Evolutionary conservation across 1,140 invertebrate genomes (phyloP), one percentile per base, ranked within the genome.

Genomic region (Drosophila jambulina): DNA sequence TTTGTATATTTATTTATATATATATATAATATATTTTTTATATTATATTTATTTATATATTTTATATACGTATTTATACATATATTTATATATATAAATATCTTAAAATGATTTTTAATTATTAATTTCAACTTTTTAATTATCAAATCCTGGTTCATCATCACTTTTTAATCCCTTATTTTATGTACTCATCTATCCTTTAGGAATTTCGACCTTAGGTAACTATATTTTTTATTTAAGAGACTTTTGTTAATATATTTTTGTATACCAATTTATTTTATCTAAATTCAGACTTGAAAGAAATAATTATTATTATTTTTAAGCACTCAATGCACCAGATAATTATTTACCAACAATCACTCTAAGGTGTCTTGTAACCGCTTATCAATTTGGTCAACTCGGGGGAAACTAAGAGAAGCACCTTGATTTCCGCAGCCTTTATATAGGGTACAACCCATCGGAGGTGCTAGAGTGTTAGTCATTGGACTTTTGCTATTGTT

Each of bases 381-480:
- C 62, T 67, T 67, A 67, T 46, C 67, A 70, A 67, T 29, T 70
- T 29, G 19, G 12, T 25, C 9, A 70, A 46, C 61, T 70, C 45
- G 34, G 53, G 32, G 62, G 48, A 53, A 54, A 53, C 63, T 36
- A 70, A 70, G 38, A 25, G 38, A 45, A n/a, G 48, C 62, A 38
- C 13, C 63, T 49, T 38, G 67, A 21, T 34, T 49, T 56, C 38
- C 45, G 34, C 34, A 19, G 43, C 45, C 45, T 68, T 70, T 70
- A 68, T 54, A 68, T 54, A 46, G 67, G 62, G 32, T 54, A 67
- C 34, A 49, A 27, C 67, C 29, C 29, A 71, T 88, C 82, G 74
- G 58, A 54, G 76, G 77, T 82, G 78, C 76, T 58, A 58, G 54
- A 43, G 62, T 68, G 80, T 90, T 88, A 90, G 85, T 84, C 84